Evolutionary conservation across 2,888 invertebrate genomes (phyloP).

Genomic region (Apamea monoglypha): DNA sequence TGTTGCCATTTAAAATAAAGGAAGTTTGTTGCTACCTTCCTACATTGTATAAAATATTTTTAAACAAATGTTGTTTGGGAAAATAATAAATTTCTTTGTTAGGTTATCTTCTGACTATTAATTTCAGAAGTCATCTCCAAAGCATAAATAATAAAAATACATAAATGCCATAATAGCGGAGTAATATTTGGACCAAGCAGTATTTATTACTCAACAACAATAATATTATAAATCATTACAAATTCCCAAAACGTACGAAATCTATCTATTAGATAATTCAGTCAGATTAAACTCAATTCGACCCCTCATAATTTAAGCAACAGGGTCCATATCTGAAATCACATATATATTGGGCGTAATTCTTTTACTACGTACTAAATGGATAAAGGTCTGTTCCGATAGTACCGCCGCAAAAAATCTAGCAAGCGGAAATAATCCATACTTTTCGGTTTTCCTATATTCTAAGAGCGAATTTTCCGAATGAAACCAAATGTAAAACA

Average conservation of each 20-base stretch:
- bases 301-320: constrained; percentile 38
- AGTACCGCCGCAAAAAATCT: background rate
- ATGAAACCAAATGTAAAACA: background rate
- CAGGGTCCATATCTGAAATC: constrained; percentile 41
- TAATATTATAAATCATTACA: constrained; percentile 13
- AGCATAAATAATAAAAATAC: background rate
- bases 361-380: constrained; percentile 20
- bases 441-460: too few relatives aligned
- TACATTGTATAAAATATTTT: background rate
- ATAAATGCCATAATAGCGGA: background rate
- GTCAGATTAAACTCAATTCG: constrained; percentile 18
- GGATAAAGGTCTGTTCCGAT: constrained; percentile 11
- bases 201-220: background rate
- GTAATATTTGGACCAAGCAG: background rate
- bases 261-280: constrained; percentile 23
- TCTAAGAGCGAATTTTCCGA: background rate
- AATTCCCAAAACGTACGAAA: constrained; percentile 25
- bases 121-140: too few relatives aligned
- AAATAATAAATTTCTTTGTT: background rate
- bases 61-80: background rate
- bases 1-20: background rate
- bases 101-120: background rate
- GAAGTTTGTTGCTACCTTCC: background rate
- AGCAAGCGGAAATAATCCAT: constrained; percentile 5
- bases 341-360: constrained; percentile 41